A percentile compares a stretch with the other conserved stretches of the same genome.
phyloP scores from a whole-genome alignment of 2,797 vertebrate species.

The Chaetophractus vellerosus region DNA sequence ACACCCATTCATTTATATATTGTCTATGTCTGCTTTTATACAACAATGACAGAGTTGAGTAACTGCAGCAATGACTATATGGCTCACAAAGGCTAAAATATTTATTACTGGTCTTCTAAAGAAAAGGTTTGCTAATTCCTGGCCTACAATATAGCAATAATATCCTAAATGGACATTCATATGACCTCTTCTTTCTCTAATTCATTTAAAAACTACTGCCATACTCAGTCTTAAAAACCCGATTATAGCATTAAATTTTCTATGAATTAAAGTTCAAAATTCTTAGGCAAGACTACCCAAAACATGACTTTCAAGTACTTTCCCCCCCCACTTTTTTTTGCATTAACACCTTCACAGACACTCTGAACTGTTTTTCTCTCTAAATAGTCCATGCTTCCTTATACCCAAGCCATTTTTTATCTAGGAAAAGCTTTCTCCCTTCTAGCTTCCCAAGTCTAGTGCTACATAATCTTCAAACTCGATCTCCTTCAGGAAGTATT shows the following conservation, averaged over 20 bases:
- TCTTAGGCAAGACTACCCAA: neutral
- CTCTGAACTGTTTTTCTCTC: neutral
- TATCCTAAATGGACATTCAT: neutral
- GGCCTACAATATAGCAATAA: neutral
- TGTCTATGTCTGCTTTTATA: neutral
- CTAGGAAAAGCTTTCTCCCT: neutral
- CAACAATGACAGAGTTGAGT: neutral
- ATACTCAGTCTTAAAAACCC: neutral
- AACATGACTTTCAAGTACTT: neutral
- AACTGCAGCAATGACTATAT: neutral
- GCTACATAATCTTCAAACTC: neutral
- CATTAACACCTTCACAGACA: neutral
- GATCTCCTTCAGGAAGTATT: neutral
- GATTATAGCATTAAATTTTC: neutral
- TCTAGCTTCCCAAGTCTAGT: neutral
- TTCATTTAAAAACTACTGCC: neutral
- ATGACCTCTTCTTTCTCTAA: neutral
- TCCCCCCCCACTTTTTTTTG: too few relatives aligned
- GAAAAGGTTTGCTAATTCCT: rapidly evolving
- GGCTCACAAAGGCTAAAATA: neutral
- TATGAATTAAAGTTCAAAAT: constrained; percentile 4
- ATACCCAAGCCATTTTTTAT: neutral
- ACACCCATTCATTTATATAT: too few relatives aligned
- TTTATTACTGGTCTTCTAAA: neutral
- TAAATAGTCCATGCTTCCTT: neutral